Conservation (phyloP, 2,797 vertebrate species). For the Poecilia gillii region DNA sequence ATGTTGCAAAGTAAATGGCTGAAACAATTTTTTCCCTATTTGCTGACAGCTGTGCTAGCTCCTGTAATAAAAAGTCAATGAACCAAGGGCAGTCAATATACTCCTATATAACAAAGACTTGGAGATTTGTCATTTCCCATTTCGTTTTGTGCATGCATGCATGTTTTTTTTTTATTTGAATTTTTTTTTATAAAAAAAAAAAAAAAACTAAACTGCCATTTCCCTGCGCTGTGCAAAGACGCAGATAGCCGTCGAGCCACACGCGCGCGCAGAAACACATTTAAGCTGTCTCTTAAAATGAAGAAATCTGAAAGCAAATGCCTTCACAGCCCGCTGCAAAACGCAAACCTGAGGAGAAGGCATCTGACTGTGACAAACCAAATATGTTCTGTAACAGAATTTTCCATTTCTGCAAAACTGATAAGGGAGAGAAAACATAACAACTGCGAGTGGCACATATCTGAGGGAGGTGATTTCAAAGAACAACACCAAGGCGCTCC, state of each 20-base stretch:
- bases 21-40: constrained; percentile 81
- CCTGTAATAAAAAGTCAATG: constrained; percentile 94
- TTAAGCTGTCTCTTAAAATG: constrained; percentile 52
- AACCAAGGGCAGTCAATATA: constrained; percentile 88
- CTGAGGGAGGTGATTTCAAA: constrained; percentile 78
- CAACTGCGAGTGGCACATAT: constrained; percentile 69
- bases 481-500: constrained; percentile 72
- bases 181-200: constrained; percentile 35
- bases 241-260: constrained; percentile 33
- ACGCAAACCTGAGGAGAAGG: constrained; percentile 69
- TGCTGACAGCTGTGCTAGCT: constrained; percentile 85
- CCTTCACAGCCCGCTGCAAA: constrained; percentile 37
- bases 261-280: constrained; percentile 32
- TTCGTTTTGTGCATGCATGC: constrained; percentile 32
- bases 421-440: constrained; percentile 79
- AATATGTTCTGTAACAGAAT: constrained; percentile 77
- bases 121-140: constrained; percentile 76
- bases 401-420: constrained; percentile 73
- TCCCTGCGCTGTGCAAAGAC: constrained; percentile 58
- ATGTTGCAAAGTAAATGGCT: constrained; percentile 82
- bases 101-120: constrained; percentile 82
- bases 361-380: constrained; percentile 80
- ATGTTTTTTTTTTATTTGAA: constrained; percentile 52
- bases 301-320: constrained; percentile 63
- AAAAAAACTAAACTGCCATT: constrained; percentile 57